Evolutionary conservation across 2,888 invertebrate species (phyloP).

Genomic region (Cremastobaeus sp.): DNA sequence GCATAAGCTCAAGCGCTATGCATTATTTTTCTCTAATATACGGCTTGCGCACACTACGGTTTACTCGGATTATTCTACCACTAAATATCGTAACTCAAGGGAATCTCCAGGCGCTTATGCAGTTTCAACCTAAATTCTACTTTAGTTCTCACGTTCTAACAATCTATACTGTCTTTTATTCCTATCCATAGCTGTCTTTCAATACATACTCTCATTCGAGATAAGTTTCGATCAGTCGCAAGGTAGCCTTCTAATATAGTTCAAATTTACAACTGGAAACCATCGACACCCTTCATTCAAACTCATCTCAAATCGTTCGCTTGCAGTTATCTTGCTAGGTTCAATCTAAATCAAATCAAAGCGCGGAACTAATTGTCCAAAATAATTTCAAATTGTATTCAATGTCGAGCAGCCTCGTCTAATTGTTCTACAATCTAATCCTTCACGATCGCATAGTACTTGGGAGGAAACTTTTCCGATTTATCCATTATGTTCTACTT

Average conservation of each 20-base stretch:
- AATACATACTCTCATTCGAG: conserved; percentile 4
- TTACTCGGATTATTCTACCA: conserved; percentile 39
- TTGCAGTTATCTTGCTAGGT: conserved; percentile 25
- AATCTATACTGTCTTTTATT: conserved; percentile 31
- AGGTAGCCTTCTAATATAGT: too few species aligned
- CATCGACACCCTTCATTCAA: conserved; percentile 4
- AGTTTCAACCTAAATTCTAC: conserved; percentile 48
- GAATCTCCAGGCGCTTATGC: conserved; percentile 53
- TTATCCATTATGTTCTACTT: conserved; percentile 4
- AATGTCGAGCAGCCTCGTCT: conserved; percentile 63
- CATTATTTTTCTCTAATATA: conserved; percentile 51
- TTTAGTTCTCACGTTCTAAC: conserved; percentile 40
- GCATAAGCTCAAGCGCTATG: conserved; percentile 48
- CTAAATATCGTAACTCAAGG: conserved; percentile 50
- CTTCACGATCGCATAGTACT: conserved; percentile 61
- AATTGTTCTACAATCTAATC: conserved; percentile 40
- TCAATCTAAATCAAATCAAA: conserved; percentile 47
- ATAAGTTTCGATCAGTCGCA: too few species aligned
- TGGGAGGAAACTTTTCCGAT: too few species aligned
- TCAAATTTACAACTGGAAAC: too few species aligned
- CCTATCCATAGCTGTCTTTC: conserved; percentile 30
- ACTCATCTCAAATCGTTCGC: conserved; percentile 37
- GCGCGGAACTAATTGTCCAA: conserved; percentile 43
- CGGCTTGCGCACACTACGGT: conserved; percentile 45
- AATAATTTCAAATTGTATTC: conserved; percentile 39